A percentile compares a stretch with the other conserved stretches of the same genome.
Conservation (phyloP, 1,140 invertebrate species). For the Drosophila kurseongensis region DNA sequence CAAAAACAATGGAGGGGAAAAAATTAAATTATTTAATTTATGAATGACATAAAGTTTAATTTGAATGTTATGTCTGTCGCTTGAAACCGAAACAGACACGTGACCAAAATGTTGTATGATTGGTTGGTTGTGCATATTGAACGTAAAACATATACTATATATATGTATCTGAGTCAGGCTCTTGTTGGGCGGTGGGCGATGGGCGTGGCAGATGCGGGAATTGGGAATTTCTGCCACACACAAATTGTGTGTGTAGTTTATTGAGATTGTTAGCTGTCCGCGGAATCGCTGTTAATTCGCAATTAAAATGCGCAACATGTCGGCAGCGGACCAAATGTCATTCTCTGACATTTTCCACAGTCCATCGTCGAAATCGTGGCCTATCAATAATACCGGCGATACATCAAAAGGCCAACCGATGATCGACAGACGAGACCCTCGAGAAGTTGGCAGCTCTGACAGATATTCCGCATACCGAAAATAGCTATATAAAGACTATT, state of each 20-base stretch:
- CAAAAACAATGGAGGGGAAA: background rate
- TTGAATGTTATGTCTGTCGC: constrained; percentile 75
- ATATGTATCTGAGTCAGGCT: background rate
- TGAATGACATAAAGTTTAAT: constrained; percentile 78
- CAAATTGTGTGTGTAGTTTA: constrained; percentile 68
- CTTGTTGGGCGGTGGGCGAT: background rate
- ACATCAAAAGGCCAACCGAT: constrained; percentile 21
- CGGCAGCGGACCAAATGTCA: constrained; percentile 47
- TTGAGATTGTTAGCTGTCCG: constrained; percentile 74
- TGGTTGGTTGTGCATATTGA: background rate
- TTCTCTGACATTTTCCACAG: constrained; percentile 41
- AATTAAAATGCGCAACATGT: constrained; percentile 80
- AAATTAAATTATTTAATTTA: constrained; percentile 62
- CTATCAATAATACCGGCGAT: constrained; percentile 27
- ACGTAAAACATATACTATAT: too few relatives aligned
- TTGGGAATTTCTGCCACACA: constrained; percentile 9
- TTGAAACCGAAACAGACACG: constrained; percentile 59
- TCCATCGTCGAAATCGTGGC: constrained; percentile 16
- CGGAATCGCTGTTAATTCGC: constrained; percentile 67
- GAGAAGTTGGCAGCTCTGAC: background rate
- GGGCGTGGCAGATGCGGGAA: constrained; percentile 22
- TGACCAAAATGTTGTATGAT: constrained; percentile 65
- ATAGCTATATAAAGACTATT: background rate
- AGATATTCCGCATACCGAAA: constrained; percentile 14
- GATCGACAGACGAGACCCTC: constrained; percentile 20